Conservation (phyloP, 1,140 invertebrate genomes). For the Amyelois transitella region DNA sequence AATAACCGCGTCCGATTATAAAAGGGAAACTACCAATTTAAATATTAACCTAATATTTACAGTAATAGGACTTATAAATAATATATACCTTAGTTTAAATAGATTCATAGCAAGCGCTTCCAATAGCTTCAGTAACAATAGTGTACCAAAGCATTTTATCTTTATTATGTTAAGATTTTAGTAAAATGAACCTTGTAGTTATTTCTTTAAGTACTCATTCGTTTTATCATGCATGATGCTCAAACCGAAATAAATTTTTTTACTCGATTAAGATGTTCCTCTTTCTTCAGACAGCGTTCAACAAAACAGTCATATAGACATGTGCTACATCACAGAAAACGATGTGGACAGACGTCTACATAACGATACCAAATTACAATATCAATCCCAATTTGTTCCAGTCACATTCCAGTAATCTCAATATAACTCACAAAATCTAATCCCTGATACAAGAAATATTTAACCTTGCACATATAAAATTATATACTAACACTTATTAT, state of each 20-base stretch:
- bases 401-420: not conserved
- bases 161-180: not conserved
- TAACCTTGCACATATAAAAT: slow-evolving; percentile 10
- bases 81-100: slow-evolving; percentile 40
- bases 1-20: slow-evolving; percentile 19
- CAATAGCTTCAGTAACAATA: slow-evolving; percentile 33
- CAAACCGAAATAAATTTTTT: no score
- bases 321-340: slow-evolving; percentile 57
- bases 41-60: slow-evolving; percentile 70
- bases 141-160: slow-evolving; percentile 30
- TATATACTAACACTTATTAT: slow-evolving; percentile 30
- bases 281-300: not conserved
- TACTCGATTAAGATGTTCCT: not conserved
- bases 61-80: slow-evolving; percentile 57
- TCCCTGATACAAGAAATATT: slow-evolving; percentile 15
- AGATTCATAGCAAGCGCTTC: slow-evolving; percentile 46
- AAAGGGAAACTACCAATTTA: slow-evolving; percentile 60
- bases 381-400: not conserved
- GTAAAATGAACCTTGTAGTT: not conserved
- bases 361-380: slow-evolving; percentile 27
- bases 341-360: slow-evolving; percentile 66
- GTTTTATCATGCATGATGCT: no score
- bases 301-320: slow-evolving; percentile 49
- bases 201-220: not conserved
- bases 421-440: slow-evolving; percentile 16